A percentile compares a stretch with the other conserved stretches of the same genome.
Evolutionary conservation across 2,888 invertebrate species (phyloP).

Genomic region (Zootermopsis nevadensis): DNA sequence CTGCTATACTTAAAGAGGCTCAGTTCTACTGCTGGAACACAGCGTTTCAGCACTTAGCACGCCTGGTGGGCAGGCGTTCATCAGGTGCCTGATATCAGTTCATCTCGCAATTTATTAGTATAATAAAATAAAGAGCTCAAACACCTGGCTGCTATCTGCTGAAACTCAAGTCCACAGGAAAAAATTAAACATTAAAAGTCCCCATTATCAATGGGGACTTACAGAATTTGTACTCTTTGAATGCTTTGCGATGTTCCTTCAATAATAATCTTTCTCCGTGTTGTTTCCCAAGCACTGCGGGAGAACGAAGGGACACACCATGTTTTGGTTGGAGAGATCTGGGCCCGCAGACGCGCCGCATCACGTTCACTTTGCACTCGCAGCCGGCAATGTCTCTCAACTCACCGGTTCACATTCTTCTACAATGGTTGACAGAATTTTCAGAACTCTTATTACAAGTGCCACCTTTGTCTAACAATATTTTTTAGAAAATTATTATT

Average conservation of each 20-base stretch:
- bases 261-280: conserved; percentile 55
- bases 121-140: conserved; percentile 27
- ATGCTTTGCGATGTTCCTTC: conserved; percentile 58
- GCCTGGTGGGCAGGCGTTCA: conserved; percentile 12
- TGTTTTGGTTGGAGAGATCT: conserved; percentile 37
- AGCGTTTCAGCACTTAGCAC: conserved; percentile 48
- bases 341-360: conserved; percentile 32
- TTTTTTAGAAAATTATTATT: conserved; percentile 15
- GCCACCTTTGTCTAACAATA: conserved; percentile 32
- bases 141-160: conserved; percentile 48
- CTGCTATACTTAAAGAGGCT: conserved; percentile 52
- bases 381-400: conserved; percentile 24
- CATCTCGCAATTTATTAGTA: conserved; percentile 9
- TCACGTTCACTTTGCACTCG: conserved; percentile 39
- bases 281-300: conserved; percentile 21
- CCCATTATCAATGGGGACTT: conserved; percentile 64
- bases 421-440: conserved; percentile 20
- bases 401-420: conserved; percentile 35
- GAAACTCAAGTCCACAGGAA: conserved; percentile 50
- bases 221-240: conserved; percentile 81
- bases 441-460: conserved; percentile 32
- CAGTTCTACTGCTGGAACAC: conserved; percentile 51
- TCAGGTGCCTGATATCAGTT: not conserved
- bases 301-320: conserved; percentile 48
- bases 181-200: conserved; percentile 53